Evolutionary conservation across 1,140 invertebrate species (phyloP).

Genomic region (Cylas formicarius): DNA sequence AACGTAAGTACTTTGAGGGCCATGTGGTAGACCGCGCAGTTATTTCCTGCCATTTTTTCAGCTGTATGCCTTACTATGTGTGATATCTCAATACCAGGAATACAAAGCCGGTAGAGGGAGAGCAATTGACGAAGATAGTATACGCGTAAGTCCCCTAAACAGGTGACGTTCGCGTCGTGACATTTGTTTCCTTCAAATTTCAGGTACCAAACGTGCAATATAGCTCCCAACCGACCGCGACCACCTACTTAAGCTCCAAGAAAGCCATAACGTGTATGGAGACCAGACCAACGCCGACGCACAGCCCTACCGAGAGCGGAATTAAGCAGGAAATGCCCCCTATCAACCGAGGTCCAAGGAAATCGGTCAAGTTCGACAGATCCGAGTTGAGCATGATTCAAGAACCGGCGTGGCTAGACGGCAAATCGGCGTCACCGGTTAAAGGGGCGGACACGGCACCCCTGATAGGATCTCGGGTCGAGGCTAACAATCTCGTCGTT

Average conservation of each 20-base stretch:
- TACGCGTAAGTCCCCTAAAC: slow-evolving; percentile 28
- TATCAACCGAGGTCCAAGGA: slow-evolving; percentile 32
- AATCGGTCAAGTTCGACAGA: slow-evolving; percentile 40
- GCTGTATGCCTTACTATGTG: slow-evolving; percentile 71
- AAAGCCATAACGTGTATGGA: slow-evolving; percentile 35
- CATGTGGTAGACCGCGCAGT: too few relatives aligned
- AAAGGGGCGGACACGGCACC: slow-evolving; percentile 34
- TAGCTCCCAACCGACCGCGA: slow-evolving; percentile 38
- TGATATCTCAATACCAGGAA: slow-evolving; percentile 76
- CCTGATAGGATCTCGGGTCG: slow-evolving; percentile 28
- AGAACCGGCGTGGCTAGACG: slow-evolving; percentile 31
- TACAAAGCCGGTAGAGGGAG: slow-evolving; percentile 65
- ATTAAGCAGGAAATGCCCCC: slow-evolving; percentile 28
- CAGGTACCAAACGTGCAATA: slow-evolving; percentile 40
- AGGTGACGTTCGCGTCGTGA: background rate
- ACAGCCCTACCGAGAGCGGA: slow-evolving; percentile 17
- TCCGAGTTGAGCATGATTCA: slow-evolving; percentile 29
- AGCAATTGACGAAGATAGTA: slow-evolving; percentile 49
- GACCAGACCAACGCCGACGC: slow-evolving; percentile 36
- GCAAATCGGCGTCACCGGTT: slow-evolving; percentile 31
- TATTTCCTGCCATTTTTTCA: too few relatives aligned
- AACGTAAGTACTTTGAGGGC: slow-evolving; percentile 50
- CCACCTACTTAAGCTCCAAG: slow-evolving; percentile 37
- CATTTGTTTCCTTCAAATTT: slow-evolving; percentile 14
- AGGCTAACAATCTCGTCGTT: too few relatives aligned